Base-by-base conservation (phyloP, 1,140 invertebrate species). In the Anastrepha obliqua region DNA sequence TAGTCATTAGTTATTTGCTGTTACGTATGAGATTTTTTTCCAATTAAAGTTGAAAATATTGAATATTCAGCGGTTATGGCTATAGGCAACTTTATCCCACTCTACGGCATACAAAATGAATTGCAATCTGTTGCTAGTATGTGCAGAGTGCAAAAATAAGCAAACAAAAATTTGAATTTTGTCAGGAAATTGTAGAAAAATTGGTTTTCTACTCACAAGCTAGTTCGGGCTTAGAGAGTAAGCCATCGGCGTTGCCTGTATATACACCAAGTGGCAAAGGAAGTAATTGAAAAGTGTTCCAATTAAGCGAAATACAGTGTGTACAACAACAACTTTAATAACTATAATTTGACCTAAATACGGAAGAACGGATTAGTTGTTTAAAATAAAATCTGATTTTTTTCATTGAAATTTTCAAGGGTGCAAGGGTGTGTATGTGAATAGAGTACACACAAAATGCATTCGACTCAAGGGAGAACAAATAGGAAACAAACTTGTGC, bases 31-130 rank as follows among this genome's bases (percentile, higher is more conserved):
- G 39, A 17, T 17, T 39, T 15, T 74, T 74, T 74, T 74, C 44
- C 70, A 47, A 74, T 74, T 74, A 74, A 74, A 74, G 47, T 47
- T 74, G 70, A 74, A 74, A 47, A 51, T 74, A 51, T 74, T 74
- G 44, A 44, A 51, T 47, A 74, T 74, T 74, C 70, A 74, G 6
- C 44, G n/a, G 70, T 74, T 15, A 74, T 42, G 44, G 39, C 70
- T 17, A 74, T 13, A 42, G 65, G 39, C 65, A 42, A 20, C 13
- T 67, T 67, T 39, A 42, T 67, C 65, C 39, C 2, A 29, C 29
- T 29, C 5, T 67, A 20, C 8, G 11, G 11, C 65, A 9, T 20
- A 29, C 62, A n/a, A 64, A 64, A 29, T 29, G 29, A 42, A 74
- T 74, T 74, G 67, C 67, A 47, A 44, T 15, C 15, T 44, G 2